Conservation (phyloP, 2,113 vertebrate genomes). For the Mustela lutreola region DNA sequence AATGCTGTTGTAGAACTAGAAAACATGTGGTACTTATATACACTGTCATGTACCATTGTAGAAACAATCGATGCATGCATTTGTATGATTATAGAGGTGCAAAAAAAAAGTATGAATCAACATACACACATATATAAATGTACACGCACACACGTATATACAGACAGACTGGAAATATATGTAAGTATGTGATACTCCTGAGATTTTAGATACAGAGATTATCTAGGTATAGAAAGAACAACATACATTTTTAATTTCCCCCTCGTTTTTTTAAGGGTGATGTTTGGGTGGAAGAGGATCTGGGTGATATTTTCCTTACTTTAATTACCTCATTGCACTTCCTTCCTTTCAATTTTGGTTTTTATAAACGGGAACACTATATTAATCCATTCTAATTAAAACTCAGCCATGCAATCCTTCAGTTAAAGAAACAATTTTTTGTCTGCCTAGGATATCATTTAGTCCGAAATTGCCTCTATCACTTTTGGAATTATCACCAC, state of each 20-base stretch:
- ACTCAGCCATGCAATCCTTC: constrained; percentile 78
- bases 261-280: constrained; percentile 51
- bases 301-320: constrained; percentile 71
- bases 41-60: not conserved
- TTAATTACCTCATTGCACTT: constrained; percentile 72
- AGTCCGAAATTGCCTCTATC: constrained; percentile 78
- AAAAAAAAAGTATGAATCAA: constrained; percentile 54
- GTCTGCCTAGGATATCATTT: constrained; percentile 82
- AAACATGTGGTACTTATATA: not conserved
- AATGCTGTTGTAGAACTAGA: constrained; percentile 25
- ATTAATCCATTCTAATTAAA: constrained; percentile 87
- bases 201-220: constrained; percentile 39
- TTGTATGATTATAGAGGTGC: not conserved
- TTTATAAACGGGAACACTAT: constrained; percentile 78
- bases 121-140: not conserved
- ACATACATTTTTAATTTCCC: constrained; percentile 20
- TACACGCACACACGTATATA: not conserved
- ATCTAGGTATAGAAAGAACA: not conserved
- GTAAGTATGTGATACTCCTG: not conserved
- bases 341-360: constrained; percentile 79
- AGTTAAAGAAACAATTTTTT: constrained; percentile 82
- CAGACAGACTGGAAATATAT: not conserved
- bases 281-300: constrained; percentile 69
- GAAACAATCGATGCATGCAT: not conserved
- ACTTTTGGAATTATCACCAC: constrained; percentile 80